Conservation (phyloP, 2,888 invertebrate species). For the Dryococelus australis region DNA sequence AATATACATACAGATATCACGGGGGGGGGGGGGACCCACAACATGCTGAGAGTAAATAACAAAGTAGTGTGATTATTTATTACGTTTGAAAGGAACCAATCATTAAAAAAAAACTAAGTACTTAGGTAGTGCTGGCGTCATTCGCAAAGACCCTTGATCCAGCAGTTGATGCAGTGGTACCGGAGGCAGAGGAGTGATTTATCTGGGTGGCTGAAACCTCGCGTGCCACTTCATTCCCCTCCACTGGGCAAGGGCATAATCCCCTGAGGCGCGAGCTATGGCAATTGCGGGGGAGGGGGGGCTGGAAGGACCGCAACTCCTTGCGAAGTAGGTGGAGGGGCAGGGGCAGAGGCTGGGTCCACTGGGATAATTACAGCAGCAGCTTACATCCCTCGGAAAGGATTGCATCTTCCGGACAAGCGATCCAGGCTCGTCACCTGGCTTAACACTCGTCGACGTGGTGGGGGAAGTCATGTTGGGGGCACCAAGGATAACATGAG, state of each 20-base stretch:
- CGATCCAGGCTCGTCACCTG: not conserved
- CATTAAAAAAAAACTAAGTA: too few relatives aligned
- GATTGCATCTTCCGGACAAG: not conserved
- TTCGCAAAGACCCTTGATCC: not conserved
- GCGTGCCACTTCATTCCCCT: not conserved
- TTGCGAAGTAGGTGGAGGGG: not conserved
- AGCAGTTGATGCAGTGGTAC: not conserved
- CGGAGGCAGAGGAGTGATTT: not conserved
- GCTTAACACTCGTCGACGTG: not conserved
- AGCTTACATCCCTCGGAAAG: conserved; percentile 2
- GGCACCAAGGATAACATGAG: too few relatives aligned
- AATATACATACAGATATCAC: too few relatives aligned
- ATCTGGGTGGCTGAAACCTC: not conserved
- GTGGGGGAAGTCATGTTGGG: not conserved
- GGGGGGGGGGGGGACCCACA: too few relatives aligned
- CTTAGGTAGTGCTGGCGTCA: too few relatives aligned
- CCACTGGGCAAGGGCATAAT: too few relatives aligned
- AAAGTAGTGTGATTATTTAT: too few relatives aligned
- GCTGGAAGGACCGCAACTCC: too few relatives aligned
- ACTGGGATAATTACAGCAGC: not conserved
- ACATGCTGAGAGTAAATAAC: too few relatives aligned
- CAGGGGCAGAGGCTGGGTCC: not conserved
- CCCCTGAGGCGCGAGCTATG: too few relatives aligned
- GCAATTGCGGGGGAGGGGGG: too few relatives aligned
- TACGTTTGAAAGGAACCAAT: too few relatives aligned